Conservation (phyloP, 1,140 invertebrate species). For the Lycorma delicatula region DNA sequence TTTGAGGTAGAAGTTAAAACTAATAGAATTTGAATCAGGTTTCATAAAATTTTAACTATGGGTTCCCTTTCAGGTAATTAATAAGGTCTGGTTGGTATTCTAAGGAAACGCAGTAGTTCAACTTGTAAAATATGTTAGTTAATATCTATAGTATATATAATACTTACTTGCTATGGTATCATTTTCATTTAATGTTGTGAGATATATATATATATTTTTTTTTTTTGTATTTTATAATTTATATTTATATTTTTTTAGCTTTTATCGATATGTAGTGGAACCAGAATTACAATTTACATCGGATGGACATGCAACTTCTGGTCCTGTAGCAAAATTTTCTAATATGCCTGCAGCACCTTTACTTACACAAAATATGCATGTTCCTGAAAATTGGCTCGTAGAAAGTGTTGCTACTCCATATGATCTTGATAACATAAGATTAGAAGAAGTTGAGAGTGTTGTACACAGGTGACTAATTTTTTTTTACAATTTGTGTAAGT, state of each 20-base stretch:
- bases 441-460: constrained; percentile 74
- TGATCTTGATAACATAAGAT: constrained; percentile 96
- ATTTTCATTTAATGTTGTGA: too few species aligned
- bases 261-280: constrained; percentile 92
- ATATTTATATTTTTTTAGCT: constrained; percentile 62
- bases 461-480: constrained; percentile 58
- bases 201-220: too few species aligned
- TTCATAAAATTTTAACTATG: too few species aligned
- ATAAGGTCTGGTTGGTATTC: too few species aligned
- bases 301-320: constrained; percentile 52
- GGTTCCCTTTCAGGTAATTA: too few species aligned
- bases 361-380: constrained; percentile 89
- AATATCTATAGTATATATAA: too few species aligned
- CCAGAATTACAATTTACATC: constrained; percentile 72
- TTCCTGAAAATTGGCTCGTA: constrained; percentile 98
- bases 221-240: too few species aligned
- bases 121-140: too few species aligned
- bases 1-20: too few species aligned
- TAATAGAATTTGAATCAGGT: too few species aligned
- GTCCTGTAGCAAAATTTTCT: constrained; percentile 74
- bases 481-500: constrained; percentile 16
- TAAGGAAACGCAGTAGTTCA: too few species aligned
- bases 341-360: constrained; percentile 85
- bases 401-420: constrained; percentile 89
- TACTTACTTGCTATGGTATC: too few species aligned